Conservation (phyloP, 2,888 invertebrate genomes). For the Syrista parreyssii region DNA sequence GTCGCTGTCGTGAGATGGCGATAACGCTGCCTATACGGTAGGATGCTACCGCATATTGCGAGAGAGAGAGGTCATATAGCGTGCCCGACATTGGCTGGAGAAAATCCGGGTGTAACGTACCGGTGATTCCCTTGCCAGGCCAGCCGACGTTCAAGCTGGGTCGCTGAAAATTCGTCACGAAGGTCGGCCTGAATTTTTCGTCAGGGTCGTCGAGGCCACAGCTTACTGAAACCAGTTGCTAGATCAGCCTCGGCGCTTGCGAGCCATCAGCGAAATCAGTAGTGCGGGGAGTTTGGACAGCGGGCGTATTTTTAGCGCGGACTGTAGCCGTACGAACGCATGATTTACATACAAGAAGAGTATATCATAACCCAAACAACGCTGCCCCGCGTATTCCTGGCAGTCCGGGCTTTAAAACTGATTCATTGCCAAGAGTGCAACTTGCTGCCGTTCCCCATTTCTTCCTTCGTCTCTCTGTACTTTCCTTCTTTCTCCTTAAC, state of each 20-base stretch:
- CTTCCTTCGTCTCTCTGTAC: slow-evolving; percentile 20
- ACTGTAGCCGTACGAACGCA: slow-evolving; percentile 30
- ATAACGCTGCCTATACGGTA: neutral
- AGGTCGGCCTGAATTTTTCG: neutral
- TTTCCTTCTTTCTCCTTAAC: slow-evolving; percentile 18
- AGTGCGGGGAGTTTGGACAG: neutral
- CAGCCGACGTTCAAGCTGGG: neutral
- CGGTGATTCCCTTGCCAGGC: neutral
- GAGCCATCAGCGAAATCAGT: neutral
- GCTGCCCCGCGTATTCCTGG: slow-evolving; percentile 45
- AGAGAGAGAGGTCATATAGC: neutral
- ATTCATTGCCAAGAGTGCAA: slow-evolving; percentile 54
- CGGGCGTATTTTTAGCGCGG: slow-evolving; percentile 21
- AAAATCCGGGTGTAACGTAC: neutral
- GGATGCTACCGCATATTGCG: neutral
- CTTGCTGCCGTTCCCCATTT: slow-evolving; percentile 35
- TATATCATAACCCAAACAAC: slow-evolving; percentile 60
- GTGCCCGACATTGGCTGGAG: neutral
- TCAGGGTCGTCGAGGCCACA: neutral
- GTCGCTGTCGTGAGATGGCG: neutral
- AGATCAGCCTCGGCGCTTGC: neutral
- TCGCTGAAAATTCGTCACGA: neutral
- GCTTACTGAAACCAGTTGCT: neutral
- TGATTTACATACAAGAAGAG: slow-evolving; percentile 56
- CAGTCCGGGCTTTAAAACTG: slow-evolving; percentile 57